phyloP scores from a whole-genome alignment of 2,797 vertebrate species.

The Aeoliscus strigatus region DNA sequence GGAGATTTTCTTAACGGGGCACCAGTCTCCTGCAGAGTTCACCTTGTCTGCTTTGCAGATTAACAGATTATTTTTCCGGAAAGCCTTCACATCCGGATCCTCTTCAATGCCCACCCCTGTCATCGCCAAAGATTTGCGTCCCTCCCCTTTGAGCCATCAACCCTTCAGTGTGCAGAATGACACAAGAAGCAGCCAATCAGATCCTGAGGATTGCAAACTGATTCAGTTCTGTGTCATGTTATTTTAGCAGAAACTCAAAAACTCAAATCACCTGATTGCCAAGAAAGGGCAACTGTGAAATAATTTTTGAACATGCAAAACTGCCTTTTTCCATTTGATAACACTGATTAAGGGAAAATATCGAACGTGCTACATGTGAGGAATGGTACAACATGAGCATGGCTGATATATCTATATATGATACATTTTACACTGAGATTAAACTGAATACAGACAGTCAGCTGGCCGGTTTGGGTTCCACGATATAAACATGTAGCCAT shows the following conservation, averaged over 20 bases:
- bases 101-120: conserved; percentile 9
- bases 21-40: conserved; percentile 31
- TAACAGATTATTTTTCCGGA: conserved; percentile 55
- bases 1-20: conserved; percentile 5
- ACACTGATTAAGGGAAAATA: too few relatives aligned
- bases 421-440: too few relatives aligned
- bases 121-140: neutral
- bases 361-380: too few relatives aligned
- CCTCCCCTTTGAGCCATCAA: neutral
- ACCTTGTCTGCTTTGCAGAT: conserved; percentile 58
- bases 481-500: too few relatives aligned
- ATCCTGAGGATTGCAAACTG: neutral
- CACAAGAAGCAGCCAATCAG: neutral
- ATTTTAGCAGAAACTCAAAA: conserved; percentile 9
- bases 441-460: too few relatives aligned
- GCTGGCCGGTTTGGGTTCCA: too few relatives aligned
- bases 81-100: conserved; percentile 12
- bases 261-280: too few relatives aligned
- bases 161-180: neutral
- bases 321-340: too few relatives aligned
- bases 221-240: neutral
- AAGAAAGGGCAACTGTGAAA: too few relatives aligned
- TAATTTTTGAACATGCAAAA: too few relatives aligned
- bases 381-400: too few relatives aligned
- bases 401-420: too few relatives aligned